A percentile compares a stretch with the other conserved stretches of the same genome.
phyloP scores from a whole-genome alignment of 2,888 invertebrate genomes.

The Alitta virens region DNA sequence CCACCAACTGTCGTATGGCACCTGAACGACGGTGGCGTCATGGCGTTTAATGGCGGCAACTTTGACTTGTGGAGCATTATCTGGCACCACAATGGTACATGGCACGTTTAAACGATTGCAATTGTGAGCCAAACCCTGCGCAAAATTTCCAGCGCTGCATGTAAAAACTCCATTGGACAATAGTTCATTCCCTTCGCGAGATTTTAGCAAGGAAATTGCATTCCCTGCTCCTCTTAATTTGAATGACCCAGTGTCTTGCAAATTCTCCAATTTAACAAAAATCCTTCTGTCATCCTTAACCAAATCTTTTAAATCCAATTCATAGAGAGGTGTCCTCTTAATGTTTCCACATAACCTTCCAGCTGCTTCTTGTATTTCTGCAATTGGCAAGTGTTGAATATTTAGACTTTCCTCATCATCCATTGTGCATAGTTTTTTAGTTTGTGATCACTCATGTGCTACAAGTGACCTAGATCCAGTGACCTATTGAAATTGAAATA shows the following conservation, averaged over 20 bases:
- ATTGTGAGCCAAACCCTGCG: slow-evolving; percentile 45
- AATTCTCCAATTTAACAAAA: slow-evolving; percentile 49
- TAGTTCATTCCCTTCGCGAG: slow-evolving; percentile 20
- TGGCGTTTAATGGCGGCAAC: slow-evolving; percentile 16
- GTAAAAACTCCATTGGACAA: slow-evolving; percentile 40
- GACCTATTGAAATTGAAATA: no score
- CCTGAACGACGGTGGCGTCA: slow-evolving; percentile 20
- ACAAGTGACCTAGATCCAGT: no score
- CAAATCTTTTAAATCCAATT: not conserved
- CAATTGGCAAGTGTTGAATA: no score
- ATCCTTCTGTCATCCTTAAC: slow-evolving; percentile 32
- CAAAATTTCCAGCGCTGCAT: slow-evolving; percentile 53
- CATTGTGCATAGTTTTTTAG: no score
- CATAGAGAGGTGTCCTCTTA: not conserved
- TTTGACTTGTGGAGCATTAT: slow-evolving; percentile 21
- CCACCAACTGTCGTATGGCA: slow-evolving; percentile 48
- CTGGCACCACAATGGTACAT: slow-evolving; percentile 19
- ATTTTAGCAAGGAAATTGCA: slow-evolving; percentile 31
- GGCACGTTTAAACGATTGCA: slow-evolving; percentile 27
- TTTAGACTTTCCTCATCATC: no score
- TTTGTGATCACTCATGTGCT: no score
- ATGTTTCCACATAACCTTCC: not conserved
- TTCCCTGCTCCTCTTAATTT: slow-evolving; percentile 48
- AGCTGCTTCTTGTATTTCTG: slow-evolving; percentile 6
- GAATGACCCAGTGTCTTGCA: slow-evolving; percentile 50